Evolutionary conservation across 2,113 vertebrate species (phyloP).

Genomic region (Hippoglossus stenolepis): DNA sequence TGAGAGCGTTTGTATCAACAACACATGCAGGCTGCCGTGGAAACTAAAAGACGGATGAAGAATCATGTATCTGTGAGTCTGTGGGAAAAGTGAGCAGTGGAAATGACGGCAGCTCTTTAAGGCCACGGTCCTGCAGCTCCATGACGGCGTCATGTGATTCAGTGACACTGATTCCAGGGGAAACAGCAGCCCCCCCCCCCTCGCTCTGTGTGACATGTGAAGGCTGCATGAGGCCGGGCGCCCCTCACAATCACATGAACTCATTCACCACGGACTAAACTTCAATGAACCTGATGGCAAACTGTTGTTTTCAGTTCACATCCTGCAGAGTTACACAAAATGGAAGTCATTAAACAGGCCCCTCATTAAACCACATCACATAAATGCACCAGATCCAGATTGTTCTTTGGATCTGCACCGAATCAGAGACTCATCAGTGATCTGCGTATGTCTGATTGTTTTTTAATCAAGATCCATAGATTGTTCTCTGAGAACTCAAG

Average conservation of each 20-base stretch:
- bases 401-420: no score
- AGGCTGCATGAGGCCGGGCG: not conserved
- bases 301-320: not conserved
- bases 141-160: slow-evolving; percentile 28
- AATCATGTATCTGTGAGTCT: not conserved
- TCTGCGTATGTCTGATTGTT: no score
- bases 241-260: slow-evolving; percentile 45
- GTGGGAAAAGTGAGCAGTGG: slow-evolving; percentile 6
- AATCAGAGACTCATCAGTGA: no score
- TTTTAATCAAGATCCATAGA: no score
- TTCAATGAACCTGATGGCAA: slow-evolving; percentile 38
- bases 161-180: not conserved
- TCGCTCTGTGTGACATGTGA: not conserved
- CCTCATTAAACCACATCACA: no score
- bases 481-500: no score
- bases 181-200: not conserved
- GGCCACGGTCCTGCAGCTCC: not conserved
- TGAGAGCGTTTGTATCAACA: slow-evolving; percentile 27
- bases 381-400: no score
- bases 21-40: slow-evolving; percentile 15
- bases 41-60: slow-evolving; percentile 31
- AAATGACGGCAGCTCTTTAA: not conserved
- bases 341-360: not conserved
- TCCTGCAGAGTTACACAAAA: not conserved
- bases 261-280: slow-evolving; percentile 36